Percentiles rank a stretch among this genome's conserved stretches.
Evolutionary conservation across 2,113 vertebrate genomes (phyloP).

Genomic region (Acinonyx jubatus): DNA sequence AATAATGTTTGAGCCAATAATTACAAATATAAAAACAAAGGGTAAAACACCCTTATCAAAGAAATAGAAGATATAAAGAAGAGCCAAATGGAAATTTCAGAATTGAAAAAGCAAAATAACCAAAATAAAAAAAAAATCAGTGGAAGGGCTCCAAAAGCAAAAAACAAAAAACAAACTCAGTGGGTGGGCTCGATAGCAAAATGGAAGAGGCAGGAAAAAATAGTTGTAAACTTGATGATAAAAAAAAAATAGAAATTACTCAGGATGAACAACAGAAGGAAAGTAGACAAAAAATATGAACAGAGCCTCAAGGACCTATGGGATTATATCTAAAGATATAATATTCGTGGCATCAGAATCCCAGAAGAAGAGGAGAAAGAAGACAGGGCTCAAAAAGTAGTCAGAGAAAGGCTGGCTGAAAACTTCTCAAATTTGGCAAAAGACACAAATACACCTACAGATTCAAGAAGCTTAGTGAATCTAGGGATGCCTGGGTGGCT

Average conservation of each 20-base stretch:
- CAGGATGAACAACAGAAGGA: background rate
- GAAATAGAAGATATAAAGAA: constrained; percentile 10
- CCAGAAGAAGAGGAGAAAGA: background rate
- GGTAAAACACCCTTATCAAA: background rate
- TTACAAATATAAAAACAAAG: background rate
- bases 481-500: too few species aligned
- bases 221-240: background rate
- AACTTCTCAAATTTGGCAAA: background rate
- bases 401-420: background rate
- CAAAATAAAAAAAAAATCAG: background rate
- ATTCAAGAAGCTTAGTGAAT: background rate
- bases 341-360: background rate
- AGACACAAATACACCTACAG: constrained; percentile 4
- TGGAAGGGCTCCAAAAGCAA: background rate
- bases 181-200: background rate
- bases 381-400: background rate
- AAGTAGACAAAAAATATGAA: background rate
- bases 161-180: background rate
- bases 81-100: background rate
- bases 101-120: background rate
- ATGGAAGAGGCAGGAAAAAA: background rate
- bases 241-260: background rate
- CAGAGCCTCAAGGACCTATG: background rate
- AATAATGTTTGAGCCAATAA: background rate
- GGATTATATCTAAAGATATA: background rate